Conservation (phyloP, 2,888 invertebrate genomes). For the Pristionchus arcanus region DNA sequence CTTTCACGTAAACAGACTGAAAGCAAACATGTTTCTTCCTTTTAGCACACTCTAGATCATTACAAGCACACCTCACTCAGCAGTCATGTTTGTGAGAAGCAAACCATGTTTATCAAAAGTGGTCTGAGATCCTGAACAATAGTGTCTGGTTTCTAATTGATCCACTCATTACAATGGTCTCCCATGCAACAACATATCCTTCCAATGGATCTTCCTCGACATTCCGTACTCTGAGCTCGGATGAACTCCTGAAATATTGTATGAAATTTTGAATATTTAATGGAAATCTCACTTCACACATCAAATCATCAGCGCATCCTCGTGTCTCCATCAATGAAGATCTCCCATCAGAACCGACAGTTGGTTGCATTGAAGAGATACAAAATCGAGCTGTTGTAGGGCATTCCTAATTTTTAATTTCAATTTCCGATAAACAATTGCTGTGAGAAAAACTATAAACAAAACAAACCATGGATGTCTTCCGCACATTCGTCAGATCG, state of each 20-base stretch:
- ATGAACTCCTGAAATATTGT: not conserved
- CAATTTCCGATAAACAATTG: not conserved
- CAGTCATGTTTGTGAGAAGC: too few relatives aligned
- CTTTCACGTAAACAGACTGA: too few relatives aligned
- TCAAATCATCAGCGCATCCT: conserved; percentile 8
- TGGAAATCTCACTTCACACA: not conserved
- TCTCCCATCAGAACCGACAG: not conserved
- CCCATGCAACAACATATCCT: not conserved
- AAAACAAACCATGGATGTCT: not conserved
- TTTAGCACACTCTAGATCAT: too few relatives aligned
- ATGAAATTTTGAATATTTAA: not conserved
- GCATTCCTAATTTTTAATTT: not conserved
- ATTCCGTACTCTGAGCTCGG: not conserved
- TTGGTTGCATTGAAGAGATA: not conserved
- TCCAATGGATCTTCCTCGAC: not conserved
- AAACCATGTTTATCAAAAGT: too few relatives aligned
- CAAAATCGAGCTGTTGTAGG: not conserved
- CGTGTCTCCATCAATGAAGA: not conserved
- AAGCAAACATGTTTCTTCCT: too few relatives aligned
- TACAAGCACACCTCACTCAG: too few relatives aligned
- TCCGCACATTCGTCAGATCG: not conserved
- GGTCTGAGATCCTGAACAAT: too few relatives aligned
- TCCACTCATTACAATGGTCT: not conserved
- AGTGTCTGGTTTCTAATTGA: not conserved
- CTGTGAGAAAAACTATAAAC: not conserved